Conservation (phyloP, 2,797 vertebrate genomes). For the Melanotaenia trifasciata region DNA sequence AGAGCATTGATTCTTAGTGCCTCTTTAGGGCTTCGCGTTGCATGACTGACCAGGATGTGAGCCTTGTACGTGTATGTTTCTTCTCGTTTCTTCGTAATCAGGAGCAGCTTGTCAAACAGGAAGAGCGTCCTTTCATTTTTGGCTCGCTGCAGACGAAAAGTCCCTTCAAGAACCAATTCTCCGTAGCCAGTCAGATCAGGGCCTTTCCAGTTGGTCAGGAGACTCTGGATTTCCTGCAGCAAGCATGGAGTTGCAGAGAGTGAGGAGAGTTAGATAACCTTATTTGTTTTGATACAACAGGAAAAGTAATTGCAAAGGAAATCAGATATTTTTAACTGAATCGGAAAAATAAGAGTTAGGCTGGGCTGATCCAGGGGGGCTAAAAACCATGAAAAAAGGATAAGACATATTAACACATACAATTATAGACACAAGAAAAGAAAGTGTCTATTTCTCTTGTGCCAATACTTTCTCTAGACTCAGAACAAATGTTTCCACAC, state of each 20-base stretch:
- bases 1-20: background rate
- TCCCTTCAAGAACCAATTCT: constrained; percentile 96
- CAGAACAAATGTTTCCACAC: constrained; percentile 50
- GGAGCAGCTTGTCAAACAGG: constrained; percentile 95
- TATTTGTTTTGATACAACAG: constrained; percentile 10
- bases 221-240: constrained; percentile 95
- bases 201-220: constrained; percentile 98
- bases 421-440: background rate
- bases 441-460: background rate
- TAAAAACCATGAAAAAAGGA: background rate
- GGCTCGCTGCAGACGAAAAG: constrained; percentile 95
- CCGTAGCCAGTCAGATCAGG: constrained; percentile 97
- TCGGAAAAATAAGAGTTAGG: background rate
- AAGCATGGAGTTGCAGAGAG: constrained; percentile 5
- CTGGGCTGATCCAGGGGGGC: too few species aligned
- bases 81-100: constrained; percentile 97
- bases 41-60: constrained; percentile 91
- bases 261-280: background rate
- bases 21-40: background rate
- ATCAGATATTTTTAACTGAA: background rate
- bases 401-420: background rate
- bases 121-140: constrained; percentile 97
- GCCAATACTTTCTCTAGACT: constrained; percentile 25
- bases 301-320: background rate
- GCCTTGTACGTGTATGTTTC: constrained; percentile 96